Percentiles rank a stretch among this genome's conserved stretches.
Conservation (phyloP, 2,113 vertebrate species). For the Cettia cetti region DNA sequence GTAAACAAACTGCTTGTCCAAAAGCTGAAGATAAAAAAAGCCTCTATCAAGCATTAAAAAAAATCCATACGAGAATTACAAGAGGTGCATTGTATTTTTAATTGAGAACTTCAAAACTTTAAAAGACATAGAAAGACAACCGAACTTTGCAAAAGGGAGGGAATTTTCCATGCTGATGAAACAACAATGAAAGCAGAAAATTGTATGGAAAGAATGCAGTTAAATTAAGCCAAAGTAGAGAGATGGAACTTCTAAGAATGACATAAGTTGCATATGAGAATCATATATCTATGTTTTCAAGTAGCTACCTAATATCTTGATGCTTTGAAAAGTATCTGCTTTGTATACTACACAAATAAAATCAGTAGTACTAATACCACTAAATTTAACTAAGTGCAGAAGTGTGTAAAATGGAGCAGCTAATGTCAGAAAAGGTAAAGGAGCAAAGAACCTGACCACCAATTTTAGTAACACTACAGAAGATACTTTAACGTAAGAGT, state of each 20-base stretch:
- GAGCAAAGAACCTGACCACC: neutral
- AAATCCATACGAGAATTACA: neutral
- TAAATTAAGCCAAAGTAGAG: neutral
- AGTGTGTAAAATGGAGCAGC: neutral
- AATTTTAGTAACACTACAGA: neutral
- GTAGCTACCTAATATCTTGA: neutral
- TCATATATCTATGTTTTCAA: neutral
- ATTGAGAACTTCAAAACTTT: neutral
- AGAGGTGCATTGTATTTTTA: neutral
- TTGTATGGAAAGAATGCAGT: neutral
- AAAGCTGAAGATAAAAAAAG: neutral
- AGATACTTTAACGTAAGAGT: neutral
- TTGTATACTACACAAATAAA: neutral
- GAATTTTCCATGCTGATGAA: neutral
- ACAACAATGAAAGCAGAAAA: neutral
- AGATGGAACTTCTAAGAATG: neutral
- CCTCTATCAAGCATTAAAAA: neutral
- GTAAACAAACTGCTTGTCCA: neutral
- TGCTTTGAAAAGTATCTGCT: neutral
- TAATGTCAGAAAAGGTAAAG: neutral
- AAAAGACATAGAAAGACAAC: neutral
- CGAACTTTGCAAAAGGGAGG: neutral
- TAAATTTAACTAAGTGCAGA: neutral
- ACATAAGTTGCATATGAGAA: neutral
- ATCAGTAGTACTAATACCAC: neutral